Evolutionary conservation across 1,140 invertebrate genomes (phyloP), one percentile per base, ranked within the genome.

Genomic region (Papilio helenus): DNA sequence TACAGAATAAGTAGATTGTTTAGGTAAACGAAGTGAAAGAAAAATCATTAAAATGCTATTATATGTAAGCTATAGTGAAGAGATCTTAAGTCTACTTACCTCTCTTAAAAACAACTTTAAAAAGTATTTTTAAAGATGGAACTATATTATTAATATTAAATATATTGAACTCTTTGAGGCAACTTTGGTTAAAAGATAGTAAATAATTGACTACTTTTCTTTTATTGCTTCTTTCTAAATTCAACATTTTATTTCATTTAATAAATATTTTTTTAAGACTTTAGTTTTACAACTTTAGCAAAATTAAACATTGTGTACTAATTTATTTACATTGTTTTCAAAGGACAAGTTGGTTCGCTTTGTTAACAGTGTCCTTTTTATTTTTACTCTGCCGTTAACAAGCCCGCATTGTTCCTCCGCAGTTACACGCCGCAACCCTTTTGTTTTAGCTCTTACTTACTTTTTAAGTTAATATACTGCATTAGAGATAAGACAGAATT

Each of bases 341-440:
- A 68, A 68, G 61, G 61, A 68, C 61, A 68, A 68, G 61, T 68
- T 68, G 61, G 61, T 68, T 68, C 61, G 61, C 61, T 68, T 68
- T 68, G 61, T 68, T 68, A 68, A 68, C 61, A 68, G 61, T 68
- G 61, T 68, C 61, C 61, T 68, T 68, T 68, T 68, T 68, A 68
- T 68, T 68, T 68, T 68, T 68, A 68, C 61, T 68, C 12, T 68
- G 23, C 61, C 61, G 61, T 68, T 68, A 68, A 68, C 61, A 68
- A 68, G 61, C 61, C 61, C 61, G 61, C 61, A 68, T 68, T 68
- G 61, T 68, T 68, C 61, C 23, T 29, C 61, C 23, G 61, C 26
- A 29, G 61, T 68, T 68, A 68, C 26, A 68, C 61, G 16, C 61
- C 61, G 61, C 61, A 68, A 68, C 61, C 61, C 61, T 68, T 61